Evolutionary conservation across 2,888 invertebrate species (phyloP), one percentile per base, ranked within the genome.

Genomic region (Aleiodes leptofemur): DNA sequence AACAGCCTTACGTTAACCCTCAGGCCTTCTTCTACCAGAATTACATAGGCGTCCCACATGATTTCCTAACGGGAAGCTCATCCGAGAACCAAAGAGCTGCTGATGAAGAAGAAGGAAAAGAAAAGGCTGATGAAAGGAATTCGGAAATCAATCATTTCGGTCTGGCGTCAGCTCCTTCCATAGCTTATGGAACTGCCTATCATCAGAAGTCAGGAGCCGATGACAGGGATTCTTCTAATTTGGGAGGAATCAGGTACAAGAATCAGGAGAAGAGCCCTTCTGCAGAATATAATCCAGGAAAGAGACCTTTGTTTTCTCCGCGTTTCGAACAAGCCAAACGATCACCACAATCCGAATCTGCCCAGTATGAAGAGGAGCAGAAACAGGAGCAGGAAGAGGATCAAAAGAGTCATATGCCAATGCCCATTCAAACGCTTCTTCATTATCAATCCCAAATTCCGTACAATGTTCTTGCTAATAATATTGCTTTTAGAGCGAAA

Each of bases 401-500:
- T 13, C 53, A 68, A 9, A 59, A 56, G n/a, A n/a, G 73, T 11
- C 29, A 50, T 23, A 88, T 86, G 86, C 88, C 88, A 0, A 71
- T 66, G n/a, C 86, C 83, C 55, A 84, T 89, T 29, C 85, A 86
- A 56, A 84, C 85, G 43, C 64, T 89, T 34, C 43, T 89, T 13
- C 82, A 83, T 11, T 86, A 83, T 66, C 89, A 89, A 56, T 85
- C 88, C 0, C 86, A 86, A 55, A 83, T 86, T 7, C 89, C 89
- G 0, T 89, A 89, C 69, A 85, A 88, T 75, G 87, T 88, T 0
- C 87, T 86, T 3, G 88, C 89, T 0, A 87, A 89, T 78, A 82
- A 83, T 9, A 89, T 89, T 48, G 16, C 71, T 3, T 87, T 86
- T 74, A 84, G 83, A 48, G 86, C 88, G 6, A 86, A 86, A 73